These are phyloP conservation scores for Sturnus vulgaris DNA, from an alignment of 2,113 vertebrate genomes.

Conservation along the genomic window DNA sequence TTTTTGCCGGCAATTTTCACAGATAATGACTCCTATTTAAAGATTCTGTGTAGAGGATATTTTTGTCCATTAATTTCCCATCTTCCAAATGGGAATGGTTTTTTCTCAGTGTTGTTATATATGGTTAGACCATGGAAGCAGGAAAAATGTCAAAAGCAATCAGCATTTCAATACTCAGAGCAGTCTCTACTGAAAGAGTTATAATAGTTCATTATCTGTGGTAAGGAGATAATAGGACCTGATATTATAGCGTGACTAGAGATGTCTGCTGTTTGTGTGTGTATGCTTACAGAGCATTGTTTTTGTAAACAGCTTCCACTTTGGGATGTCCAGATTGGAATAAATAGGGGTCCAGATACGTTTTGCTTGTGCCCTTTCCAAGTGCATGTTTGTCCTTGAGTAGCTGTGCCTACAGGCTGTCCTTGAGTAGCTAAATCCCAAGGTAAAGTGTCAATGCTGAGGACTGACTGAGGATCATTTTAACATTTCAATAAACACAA, in stretches of 20 bases:
- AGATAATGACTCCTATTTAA: slow-evolving; percentile 31
- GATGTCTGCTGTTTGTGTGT: not conserved
- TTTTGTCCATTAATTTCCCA: slow-evolving; percentile 10
- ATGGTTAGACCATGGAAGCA: not conserved
- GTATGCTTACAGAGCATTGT: not conserved
- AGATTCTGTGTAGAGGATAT: not conserved
- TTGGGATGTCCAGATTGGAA: not conserved
- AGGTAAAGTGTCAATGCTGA: not conserved
- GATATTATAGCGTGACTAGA: not conserved
- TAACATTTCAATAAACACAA: not conserved
- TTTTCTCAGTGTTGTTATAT: not conserved
- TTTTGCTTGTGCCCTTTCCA: not conserved
- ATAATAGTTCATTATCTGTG: not conserved
- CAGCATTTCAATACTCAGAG: not conserved
- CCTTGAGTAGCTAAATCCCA: not conserved
- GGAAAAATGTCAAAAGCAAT: not conserved
- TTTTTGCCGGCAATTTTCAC: not conserved
- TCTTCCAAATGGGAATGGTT: not conserved
- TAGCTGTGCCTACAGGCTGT: not conserved
- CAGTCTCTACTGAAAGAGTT: not conserved
- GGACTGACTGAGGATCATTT: not conserved
- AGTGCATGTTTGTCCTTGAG: not conserved
- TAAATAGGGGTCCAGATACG: not conserved
- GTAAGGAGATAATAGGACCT: not conserved
- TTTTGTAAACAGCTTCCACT: not conserved